These are phyloP conservation scores for Nebria brevicollis DNA, from an alignment of 2,888 invertebrate genomes.

Conservation along the genomic window DNA sequence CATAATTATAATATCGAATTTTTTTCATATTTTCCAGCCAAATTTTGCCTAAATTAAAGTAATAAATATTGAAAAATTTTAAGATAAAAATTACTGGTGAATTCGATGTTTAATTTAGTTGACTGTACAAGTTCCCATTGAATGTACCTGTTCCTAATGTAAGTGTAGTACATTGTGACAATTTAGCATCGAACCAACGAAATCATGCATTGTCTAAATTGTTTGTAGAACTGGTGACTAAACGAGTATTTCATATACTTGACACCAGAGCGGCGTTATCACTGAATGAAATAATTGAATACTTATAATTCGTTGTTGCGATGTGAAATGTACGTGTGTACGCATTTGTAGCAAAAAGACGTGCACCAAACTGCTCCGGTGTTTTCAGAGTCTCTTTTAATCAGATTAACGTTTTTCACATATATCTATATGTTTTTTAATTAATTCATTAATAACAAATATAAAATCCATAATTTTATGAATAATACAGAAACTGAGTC, in stretches of 20 bases:
- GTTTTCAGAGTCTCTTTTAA: conserved; percentile 38
- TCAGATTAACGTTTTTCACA: conserved; percentile 40
- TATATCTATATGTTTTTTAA: conserved; percentile 33
- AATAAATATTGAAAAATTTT: no score
- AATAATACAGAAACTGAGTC: conserved; percentile 29
- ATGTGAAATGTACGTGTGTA: neutral
- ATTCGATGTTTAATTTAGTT: no score
- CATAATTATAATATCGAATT: no score
- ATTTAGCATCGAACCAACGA: no score
- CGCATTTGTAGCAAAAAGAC: conserved; percentile 18
- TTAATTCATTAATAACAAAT: conserved; percentile 30
- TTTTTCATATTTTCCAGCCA: no score
- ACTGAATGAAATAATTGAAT: neutral
- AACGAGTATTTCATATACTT: neutral
- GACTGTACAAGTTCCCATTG: no score
- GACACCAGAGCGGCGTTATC: neutral
- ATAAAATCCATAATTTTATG: conserved; percentile 18
- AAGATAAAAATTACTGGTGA: no score
- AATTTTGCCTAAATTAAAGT: no score
- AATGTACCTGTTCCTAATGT: no score
- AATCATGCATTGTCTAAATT: neutral
- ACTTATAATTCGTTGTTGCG: neutral
- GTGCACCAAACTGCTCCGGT: conserved; percentile 44
- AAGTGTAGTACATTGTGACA: no score
- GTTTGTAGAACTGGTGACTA: neutral